Conservation (phyloP, 2,888 invertebrate genomes). For the Pharmacophagus antenor region DNA sequence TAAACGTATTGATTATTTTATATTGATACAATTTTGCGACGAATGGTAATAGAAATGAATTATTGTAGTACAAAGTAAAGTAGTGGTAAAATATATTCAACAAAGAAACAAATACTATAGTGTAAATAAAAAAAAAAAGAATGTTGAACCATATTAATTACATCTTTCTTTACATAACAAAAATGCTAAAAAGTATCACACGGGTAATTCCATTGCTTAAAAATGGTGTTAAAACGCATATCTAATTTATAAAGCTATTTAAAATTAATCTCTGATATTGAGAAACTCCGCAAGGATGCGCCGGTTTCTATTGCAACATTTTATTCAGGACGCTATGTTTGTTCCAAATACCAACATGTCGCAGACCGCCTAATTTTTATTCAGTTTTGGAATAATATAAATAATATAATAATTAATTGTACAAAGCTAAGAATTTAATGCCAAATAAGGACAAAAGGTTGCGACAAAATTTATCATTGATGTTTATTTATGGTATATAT, state of each 20-base stretch:
- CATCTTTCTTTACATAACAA: background rate
- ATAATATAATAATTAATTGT: background rate
- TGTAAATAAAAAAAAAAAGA: too few species aligned
- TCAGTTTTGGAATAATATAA: background rate
- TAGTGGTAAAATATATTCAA: too few species aligned
- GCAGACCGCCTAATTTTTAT: background rate
- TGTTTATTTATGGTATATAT: background rate
- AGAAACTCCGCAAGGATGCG: slow-evolving; percentile 40
- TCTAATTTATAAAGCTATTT: slow-evolving; percentile 35
- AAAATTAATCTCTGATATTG: slow-evolving; percentile 39
- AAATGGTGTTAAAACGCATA: slow-evolving; percentile 27
- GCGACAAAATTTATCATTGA: background rate
- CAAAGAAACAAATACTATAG: too few species aligned
- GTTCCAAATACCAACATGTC: slow-evolving; percentile 12
- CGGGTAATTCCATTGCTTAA: slow-evolving; percentile 41
- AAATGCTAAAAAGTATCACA: slow-evolving; percentile 19
- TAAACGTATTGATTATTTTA: background rate
- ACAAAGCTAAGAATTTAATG: background rate
- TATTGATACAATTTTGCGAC: too few species aligned
- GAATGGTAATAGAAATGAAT: too few species aligned
- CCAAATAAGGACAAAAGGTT: background rate
- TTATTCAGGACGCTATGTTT: slow-evolving; percentile 16
- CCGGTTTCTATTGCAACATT: slow-evolving; percentile 33
- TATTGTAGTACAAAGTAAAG: too few species aligned
- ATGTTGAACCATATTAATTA: background rate